Conservation (phyloP, 2,888 invertebrate genomes). For the Drosophila mulleri region DNA sequence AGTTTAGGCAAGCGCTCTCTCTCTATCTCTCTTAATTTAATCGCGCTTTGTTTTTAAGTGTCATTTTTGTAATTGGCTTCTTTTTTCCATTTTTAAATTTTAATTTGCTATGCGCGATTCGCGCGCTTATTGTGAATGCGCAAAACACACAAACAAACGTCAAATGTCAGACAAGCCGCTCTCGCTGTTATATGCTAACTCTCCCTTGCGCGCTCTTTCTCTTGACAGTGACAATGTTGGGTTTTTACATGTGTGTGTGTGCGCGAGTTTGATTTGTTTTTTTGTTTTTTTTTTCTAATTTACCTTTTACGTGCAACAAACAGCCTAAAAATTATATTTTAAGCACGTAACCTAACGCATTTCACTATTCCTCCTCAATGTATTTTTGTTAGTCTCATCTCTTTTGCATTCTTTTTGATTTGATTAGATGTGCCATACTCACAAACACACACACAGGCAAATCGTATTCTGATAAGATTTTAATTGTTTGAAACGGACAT, state of each 20-base stretch:
- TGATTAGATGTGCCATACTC: constrained; percentile 35
- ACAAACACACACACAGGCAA: constrained; percentile 22
- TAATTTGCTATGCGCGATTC: constrained; percentile 75
- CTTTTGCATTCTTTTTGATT: constrained; percentile 16
- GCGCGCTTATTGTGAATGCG: constrained; percentile 72
- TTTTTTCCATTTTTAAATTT: constrained; percentile 46
- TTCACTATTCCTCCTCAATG: not conserved
- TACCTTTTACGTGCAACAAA: constrained; percentile 23
- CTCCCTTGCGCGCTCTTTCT: constrained; percentile 15
- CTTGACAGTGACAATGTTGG: constrained; percentile 8
- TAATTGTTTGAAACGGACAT: constrained; percentile 68
- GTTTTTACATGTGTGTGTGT: constrained; percentile 23
- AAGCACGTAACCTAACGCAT: constrained; percentile 28
- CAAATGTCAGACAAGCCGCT: constrained; percentile 72
- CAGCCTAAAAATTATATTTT: constrained; percentile 20
- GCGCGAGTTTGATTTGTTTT: constrained; percentile 42
- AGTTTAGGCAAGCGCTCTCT: constrained; percentile 8
- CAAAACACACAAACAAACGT: constrained; percentile 71
- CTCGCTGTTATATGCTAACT: constrained; percentile 29
- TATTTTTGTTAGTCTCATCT: constrained; percentile 17
- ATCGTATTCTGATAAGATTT: constrained; percentile 70
- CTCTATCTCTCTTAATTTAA: constrained; percentile 41
- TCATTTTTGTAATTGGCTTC: constrained; percentile 48
- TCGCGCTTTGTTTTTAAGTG: constrained; percentile 46
- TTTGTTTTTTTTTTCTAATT: constrained; percentile 48